These are phyloP conservation scores for Patella depressa DNA, from an alignment of 2,888 invertebrate genomes.

Conservation along the genomic window DNA sequence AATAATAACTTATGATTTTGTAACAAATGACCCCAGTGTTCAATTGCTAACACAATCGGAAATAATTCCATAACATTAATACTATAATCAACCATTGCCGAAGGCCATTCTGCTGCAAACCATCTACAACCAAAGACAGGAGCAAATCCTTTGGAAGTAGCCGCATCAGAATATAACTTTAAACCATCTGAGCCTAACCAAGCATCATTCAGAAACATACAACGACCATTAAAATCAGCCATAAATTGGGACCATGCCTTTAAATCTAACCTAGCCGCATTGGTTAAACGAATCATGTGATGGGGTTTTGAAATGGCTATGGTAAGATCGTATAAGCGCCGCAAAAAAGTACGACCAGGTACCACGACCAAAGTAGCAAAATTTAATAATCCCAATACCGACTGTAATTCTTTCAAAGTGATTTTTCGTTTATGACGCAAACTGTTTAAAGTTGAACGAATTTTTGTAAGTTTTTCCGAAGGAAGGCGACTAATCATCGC, in stretches of 20 bases:
- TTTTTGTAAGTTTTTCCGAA: neutral
- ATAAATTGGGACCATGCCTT: neutral
- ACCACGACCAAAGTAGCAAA: neutral
- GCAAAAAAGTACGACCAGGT: neutral
- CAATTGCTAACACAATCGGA: too few species aligned
- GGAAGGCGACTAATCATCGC: neutral
- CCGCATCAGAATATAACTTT: conserved; percentile 8
- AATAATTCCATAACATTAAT: too few species aligned
- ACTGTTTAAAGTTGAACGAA: neutral
- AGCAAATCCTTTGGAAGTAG: neutral
- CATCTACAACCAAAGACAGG: too few species aligned
- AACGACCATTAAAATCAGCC: neutral
- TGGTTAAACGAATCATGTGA: too few species aligned
- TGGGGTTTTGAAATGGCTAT: neutral
- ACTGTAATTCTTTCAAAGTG: neutral
- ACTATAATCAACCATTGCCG: too few species aligned
- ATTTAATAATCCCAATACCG: neutral
- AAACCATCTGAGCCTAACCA: neutral
- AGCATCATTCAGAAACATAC: neutral
- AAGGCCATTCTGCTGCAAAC: too few species aligned
- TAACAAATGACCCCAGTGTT: too few species aligned
- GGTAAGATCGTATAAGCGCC: neutral
- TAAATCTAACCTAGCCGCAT: neutral
- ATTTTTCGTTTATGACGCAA: neutral
- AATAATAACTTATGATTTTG: too few species aligned